phyloP scores from a whole-genome alignment of 2,888 invertebrate species.

The Troides helena region DNA sequence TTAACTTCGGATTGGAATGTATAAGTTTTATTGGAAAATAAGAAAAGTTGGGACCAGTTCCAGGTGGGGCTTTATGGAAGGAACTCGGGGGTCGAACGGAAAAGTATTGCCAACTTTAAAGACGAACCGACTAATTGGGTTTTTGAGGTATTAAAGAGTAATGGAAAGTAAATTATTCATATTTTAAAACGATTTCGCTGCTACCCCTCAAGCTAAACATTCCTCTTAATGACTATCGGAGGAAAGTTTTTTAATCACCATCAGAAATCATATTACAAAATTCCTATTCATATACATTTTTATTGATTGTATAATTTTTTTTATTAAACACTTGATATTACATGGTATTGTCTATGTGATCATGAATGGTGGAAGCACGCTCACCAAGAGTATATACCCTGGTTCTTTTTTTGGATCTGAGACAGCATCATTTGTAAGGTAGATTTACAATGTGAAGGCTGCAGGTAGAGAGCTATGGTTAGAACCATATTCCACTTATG shows the following conservation, averaged over 20 bases:
- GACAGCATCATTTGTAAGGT: no score
- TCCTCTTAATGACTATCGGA: background rate
- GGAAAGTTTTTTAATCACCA: background rate
- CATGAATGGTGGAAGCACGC: no score
- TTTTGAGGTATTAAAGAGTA: conserved; percentile 5
- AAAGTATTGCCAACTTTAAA: conserved; percentile 62
- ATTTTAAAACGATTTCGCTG: background rate
- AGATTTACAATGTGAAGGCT: no score
- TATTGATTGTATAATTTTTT: no score
- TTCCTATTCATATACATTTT: background rate
- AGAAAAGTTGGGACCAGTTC: conserved; percentile 65
- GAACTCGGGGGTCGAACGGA: conserved; percentile 33
- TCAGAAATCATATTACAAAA: background rate
- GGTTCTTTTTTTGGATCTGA: no score
- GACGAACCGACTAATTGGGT: conserved; percentile 14
- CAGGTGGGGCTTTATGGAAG: conserved; percentile 47
- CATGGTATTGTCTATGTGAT: no score
- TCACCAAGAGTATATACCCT: no score
- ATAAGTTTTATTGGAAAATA: conserved; percentile 72
- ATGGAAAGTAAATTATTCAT: conserved; percentile 7
- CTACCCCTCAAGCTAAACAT: background rate
- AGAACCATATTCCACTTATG: no score
- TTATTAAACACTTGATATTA: no score
- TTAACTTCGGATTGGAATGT: conserved; percentile 52
- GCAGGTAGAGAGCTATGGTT: no score